Percentiles rank a stretch among this genome's conserved stretches.
Evolutionary conservation across 2,888 invertebrate genomes (phyloP).

Genomic region (Allophyes oxyacanthae): DNA sequence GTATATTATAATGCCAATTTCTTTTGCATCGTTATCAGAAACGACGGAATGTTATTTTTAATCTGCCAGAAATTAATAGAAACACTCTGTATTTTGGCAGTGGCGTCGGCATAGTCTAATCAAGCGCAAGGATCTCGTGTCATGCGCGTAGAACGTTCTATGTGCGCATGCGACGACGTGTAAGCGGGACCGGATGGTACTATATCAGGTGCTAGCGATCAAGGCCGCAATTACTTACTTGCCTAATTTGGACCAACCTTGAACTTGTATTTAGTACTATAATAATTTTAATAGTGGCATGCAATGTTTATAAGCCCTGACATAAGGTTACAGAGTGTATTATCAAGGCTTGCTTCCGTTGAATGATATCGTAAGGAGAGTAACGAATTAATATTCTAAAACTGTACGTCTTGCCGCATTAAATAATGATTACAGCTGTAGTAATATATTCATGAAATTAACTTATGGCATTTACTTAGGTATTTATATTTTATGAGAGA

Average conservation of each 20-base stretch:
- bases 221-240: conserved; percentile 62
- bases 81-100: conserved; percentile 60
- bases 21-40: too few species aligned
- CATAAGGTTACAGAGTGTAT: conserved; percentile 8
- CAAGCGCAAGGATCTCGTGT: conserved; percentile 61
- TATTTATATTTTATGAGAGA: too few species aligned
- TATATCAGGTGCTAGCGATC: conserved; percentile 56
- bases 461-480: too few species aligned
- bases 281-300: conserved; percentile 10
- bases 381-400: not conserved
- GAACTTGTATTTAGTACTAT: conserved; percentile 72
- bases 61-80: too few species aligned
- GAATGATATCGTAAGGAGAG: conserved; percentile 12
- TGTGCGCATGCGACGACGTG: conserved; percentile 42
- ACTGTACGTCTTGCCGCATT: not conserved
- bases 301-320: conserved; percentile 24
- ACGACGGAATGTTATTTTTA: too few species aligned
- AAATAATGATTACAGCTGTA: not conserved
- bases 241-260: conserved; percentile 57
- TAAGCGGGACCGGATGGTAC: conserved; percentile 22
- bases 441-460: not conserved
- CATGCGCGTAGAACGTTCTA: conserved; percentile 72
- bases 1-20: too few species aligned
- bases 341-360: conserved; percentile 18
- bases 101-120: conserved; percentile 53